Conservation (phyloP, 2,113 vertebrate genomes). For the Actenoides lindsayi region DNA sequence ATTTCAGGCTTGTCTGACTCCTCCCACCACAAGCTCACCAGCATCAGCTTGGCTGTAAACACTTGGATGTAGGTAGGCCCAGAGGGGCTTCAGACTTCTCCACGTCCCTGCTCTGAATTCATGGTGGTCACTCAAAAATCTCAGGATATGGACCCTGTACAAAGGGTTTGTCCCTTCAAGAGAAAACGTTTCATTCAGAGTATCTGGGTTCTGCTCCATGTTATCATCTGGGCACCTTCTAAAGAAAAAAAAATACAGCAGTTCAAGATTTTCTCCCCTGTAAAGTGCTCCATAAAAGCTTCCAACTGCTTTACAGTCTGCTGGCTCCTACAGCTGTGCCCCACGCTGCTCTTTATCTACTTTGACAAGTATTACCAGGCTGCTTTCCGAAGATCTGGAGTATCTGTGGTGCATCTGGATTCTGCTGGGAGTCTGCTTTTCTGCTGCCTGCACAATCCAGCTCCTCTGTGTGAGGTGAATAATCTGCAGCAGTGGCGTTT, state of each 20-base stretch:
- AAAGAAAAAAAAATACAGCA: neutral
- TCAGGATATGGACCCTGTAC: accelerated
- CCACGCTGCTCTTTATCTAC: neutral
- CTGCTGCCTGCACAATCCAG: neutral
- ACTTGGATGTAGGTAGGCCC: neutral
- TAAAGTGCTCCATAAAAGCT: neutral
- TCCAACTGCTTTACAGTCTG: neutral
- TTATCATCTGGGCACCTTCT: neutral
- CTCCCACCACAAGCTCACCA: neutral
- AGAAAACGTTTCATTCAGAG: accelerated
- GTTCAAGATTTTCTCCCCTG: neutral
- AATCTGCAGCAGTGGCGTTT: neutral
- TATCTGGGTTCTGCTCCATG: neutral
- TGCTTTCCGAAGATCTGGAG: neutral
- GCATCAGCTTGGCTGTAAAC: neutral
- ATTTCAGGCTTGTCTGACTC: neutral
- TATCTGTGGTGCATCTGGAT: accelerated
- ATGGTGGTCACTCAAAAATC: neutral
- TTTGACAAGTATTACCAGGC: neutral
- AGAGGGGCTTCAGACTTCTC: neutral
- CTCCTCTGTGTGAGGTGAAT: neutral
- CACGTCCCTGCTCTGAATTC: neutral
- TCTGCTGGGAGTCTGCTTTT: neutral
- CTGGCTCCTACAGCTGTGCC: neutral
- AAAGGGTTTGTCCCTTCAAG: neutral